Evolutionary conservation across 2,888 invertebrate species (phyloP).

Genomic region (Macaria notata): DNA sequence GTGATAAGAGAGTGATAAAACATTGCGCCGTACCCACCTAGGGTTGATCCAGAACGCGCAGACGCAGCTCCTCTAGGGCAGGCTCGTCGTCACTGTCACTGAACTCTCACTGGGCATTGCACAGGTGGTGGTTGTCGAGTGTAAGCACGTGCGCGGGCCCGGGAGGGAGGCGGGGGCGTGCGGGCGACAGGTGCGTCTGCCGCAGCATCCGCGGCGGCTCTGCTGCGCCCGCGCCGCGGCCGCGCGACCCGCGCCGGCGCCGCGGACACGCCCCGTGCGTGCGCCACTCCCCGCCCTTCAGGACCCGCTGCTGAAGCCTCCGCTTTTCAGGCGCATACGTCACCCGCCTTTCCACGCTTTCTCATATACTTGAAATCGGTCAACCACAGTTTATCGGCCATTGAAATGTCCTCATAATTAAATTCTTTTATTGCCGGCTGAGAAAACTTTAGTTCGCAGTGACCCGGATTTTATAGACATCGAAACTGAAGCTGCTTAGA

Average conservation of each 20-base stretch:
- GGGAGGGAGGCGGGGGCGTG: slow-evolving; percentile 37
- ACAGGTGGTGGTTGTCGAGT: slow-evolving; percentile 43
- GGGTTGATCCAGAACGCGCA: slow-evolving; percentile 63
- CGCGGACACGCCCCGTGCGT: slow-evolving; percentile 65
- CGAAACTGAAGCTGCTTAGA: slow-evolving; percentile 27
- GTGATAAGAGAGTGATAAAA: slow-evolving; percentile 62
- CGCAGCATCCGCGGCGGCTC: slow-evolving; percentile 75
- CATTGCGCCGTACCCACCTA: slow-evolving; percentile 63
- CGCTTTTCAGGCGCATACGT: slow-evolving; percentile 45
- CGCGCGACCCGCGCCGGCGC: slow-evolving; percentile 20
- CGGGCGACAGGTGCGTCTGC: slow-evolving; percentile 62
- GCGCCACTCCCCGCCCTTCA: slow-evolving; percentile 66
- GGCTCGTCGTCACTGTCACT: slow-evolving; percentile 60
- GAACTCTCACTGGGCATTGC: slow-evolving; percentile 65
- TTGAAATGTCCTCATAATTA: slow-evolving; percentile 5
- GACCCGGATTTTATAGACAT: slow-evolving; percentile 14
- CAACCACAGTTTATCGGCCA: background rate
- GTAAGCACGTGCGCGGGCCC: slow-evolving; percentile 39
- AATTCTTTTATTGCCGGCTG: slow-evolving; percentile 5
- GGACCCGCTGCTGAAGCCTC: slow-evolving; percentile 56
- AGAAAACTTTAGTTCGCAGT: slow-evolving; percentile 11
- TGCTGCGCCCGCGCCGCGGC: slow-evolving; percentile 43
- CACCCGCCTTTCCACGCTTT: slow-evolving; percentile 12
- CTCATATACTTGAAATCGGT: slow-evolving; percentile 9
- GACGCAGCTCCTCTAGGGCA: slow-evolving; percentile 46